phyloP scores from a whole-genome alignment of 2,888 invertebrate species.

The Lottia gigantea region DNA sequence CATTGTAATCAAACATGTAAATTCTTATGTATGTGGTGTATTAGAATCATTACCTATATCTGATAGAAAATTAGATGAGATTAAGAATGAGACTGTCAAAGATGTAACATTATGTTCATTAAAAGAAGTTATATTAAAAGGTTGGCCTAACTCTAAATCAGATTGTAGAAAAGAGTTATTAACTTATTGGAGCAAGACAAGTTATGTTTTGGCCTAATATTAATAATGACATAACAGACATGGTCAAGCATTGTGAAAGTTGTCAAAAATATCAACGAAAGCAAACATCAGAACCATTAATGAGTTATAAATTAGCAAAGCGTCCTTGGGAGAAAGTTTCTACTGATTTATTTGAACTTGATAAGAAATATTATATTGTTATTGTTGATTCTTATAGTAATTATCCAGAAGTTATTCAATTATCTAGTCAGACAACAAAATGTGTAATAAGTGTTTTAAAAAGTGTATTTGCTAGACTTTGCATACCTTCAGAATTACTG shows the following conservation, averaged over 20 bases:
- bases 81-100: constrained; percentile 13
- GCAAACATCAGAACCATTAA: constrained; percentile 14
- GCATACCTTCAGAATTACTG: constrained; percentile 25
- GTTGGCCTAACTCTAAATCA: constrained; percentile 18
- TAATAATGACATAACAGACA: constrained; percentile 16
- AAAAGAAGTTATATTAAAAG: constrained; percentile 12
- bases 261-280: constrained; percentile 13
- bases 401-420: constrained; percentile 17
- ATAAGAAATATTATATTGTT: constrained; percentile 17
- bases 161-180: constrained; percentile 13
- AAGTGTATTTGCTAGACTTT: constrained; percentile 21
- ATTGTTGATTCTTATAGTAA: constrained; percentile 17
- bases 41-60: neutral
- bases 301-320: constrained; percentile 11
- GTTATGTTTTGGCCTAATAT: constrained; percentile 24
- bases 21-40: constrained; percentile 13
- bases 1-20: neutral
- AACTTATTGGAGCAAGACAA: constrained; percentile 17
- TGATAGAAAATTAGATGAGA: constrained; percentile 15
- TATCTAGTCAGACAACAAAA: constrained; percentile 12
- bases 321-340: constrained; percentile 19
- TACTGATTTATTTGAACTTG: constrained; percentile 17
- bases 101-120: constrained; percentile 13
- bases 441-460: constrained; percentile 28
- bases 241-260: constrained; percentile 16